Conservation (phyloP, 2,888 invertebrate species). For the Ischnus inquisitorius region DNA sequence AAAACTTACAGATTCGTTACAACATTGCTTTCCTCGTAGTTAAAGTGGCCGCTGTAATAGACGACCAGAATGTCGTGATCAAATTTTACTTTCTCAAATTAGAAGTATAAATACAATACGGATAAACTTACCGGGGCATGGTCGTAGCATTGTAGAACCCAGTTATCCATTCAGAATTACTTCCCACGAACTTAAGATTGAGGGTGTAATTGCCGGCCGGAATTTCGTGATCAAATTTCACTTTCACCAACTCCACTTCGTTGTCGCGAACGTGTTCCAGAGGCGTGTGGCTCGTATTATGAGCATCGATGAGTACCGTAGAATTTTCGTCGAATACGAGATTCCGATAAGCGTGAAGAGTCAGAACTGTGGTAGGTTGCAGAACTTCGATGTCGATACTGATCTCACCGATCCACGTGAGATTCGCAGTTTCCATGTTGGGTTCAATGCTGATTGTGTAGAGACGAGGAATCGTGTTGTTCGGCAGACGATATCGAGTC, state of each 20-base stretch:
- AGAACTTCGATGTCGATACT: conserved; percentile 69
- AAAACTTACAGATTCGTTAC: no score
- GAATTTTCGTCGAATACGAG: conserved; percentile 64
- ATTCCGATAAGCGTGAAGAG: conserved; percentile 59
- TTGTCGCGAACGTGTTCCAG: conserved; percentile 60
- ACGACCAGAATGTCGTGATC: no score
- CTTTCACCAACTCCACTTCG: conserved; percentile 61
- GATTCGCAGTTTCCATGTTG: conserved; percentile 84
- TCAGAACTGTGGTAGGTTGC: conserved; percentile 55
- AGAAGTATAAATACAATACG: no score
- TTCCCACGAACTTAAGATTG: conserved; percentile 87
- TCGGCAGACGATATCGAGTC: conserved; percentile 86
- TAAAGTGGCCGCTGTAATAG: no score
- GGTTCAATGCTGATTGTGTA: conserved; percentile 87
- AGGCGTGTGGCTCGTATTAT: conserved; percentile 56
- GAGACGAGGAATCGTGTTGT: conserved; percentile 85
- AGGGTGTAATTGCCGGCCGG: conserved; percentile 86
- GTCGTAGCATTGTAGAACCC: conserved; percentile 90
- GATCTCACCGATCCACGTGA: conserved; percentile 71
- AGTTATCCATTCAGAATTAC: conserved; percentile 87
- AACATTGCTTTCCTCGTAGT: no score
- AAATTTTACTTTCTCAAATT: no score
- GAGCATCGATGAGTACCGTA: conserved; percentile 53
- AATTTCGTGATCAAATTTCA: conserved; percentile 58
- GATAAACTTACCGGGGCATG: conserved; percentile 41